Evolutionary conservation across 2,888 invertebrate species (phyloP), one percentile per base, ranked within the genome.

Genomic region (Pheosia tremula): DNA sequence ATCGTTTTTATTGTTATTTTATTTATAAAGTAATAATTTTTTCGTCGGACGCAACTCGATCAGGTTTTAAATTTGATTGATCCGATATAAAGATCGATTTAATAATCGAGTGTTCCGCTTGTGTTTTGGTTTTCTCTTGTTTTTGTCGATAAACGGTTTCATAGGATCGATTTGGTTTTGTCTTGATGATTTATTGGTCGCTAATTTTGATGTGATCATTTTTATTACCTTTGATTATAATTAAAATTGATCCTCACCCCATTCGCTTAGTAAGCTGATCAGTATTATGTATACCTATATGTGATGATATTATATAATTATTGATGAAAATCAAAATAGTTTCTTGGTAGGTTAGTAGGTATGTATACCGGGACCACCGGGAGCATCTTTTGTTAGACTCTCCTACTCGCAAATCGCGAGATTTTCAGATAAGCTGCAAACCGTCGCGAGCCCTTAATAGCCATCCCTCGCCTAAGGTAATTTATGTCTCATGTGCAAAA

Each of bases 1-100:
- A 89, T 92, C 93, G 82, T 87, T 93, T 93, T 93, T 93, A 93
- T 93, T 93, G 93, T 92, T 93, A 93, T 93, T 93, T 93, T 93
- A 93, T 93, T 93, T 93, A 93, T 93, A 93, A 93, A 91, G 90
- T 93, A 90, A 91, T 92, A 91, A 90, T 92, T 92, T 91, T 89
- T 90, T 90, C 88, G 83, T 86, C 86, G 86, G 84, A 82, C 88
- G 86, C 87, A 88, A 90, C 84, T 89, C 87, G 88, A 93, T 92
- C 90, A 89, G 85, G 89, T 90, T 91, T 92, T 88, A 90, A 93
- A 91, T 92, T 92, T 93, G 93, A 93, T 93, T 93, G 91, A 93
- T 93, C 92, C 90, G 91, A 93, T 91, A 91, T 89, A 88, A 91
- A 90, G 88, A 92, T 91, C 92, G 89, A 91, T 91, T 93, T 91